phyloP scores from a whole-genome alignment of 2,888 invertebrate genomes.

The Tinea pellionella region DNA sequence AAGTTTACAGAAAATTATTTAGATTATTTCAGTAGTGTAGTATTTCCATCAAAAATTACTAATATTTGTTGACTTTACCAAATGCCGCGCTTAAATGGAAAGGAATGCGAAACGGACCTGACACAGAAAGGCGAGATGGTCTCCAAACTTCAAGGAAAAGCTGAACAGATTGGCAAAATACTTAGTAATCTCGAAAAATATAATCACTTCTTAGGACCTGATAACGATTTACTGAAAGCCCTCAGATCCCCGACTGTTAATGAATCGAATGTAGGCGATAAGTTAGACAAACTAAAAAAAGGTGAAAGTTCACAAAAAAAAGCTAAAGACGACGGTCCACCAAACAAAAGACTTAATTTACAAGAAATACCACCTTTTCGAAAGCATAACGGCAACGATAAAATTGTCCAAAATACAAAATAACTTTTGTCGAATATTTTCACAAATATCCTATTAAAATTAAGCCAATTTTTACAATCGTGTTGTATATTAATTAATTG shows the following conservation, averaged over 20 bases:
- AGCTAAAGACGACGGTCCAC: slow-evolving; percentile 66
- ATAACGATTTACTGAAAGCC: slow-evolving; percentile 66
- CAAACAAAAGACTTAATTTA: slow-evolving; percentile 61
- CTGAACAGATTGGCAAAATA: slow-evolving; percentile 94
- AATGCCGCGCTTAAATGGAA: slow-evolving; percentile 34
- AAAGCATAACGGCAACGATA: slow-evolving; percentile 31
- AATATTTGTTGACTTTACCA: slow-evolving; percentile 50
- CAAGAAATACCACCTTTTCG: slow-evolving; percentile 68
- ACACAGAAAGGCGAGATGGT: slow-evolving; percentile 97
- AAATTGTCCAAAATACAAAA: not conserved
- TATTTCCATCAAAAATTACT: not conserved
- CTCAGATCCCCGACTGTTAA: slow-evolving; percentile 59
- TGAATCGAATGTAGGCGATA: slow-evolving; percentile 44
- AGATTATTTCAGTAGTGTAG: not conserved
- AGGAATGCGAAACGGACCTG: slow-evolving; percentile 96
- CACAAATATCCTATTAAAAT: not conserved
- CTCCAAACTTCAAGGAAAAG: slow-evolving; percentile 93
- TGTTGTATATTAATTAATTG: no score
- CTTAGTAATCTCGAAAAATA: slow-evolving; percentile 91
- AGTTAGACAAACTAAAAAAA: slow-evolving; percentile 49
- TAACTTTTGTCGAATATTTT: not conserved
- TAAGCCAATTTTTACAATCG: no score
- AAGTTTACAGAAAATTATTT: no score
- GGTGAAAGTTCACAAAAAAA: slow-evolving; percentile 53
- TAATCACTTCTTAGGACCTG: slow-evolving; percentile 76